phyloP scores from a whole-genome alignment of 2,888 invertebrate genomes.

The Spodoptera picta region DNA sequence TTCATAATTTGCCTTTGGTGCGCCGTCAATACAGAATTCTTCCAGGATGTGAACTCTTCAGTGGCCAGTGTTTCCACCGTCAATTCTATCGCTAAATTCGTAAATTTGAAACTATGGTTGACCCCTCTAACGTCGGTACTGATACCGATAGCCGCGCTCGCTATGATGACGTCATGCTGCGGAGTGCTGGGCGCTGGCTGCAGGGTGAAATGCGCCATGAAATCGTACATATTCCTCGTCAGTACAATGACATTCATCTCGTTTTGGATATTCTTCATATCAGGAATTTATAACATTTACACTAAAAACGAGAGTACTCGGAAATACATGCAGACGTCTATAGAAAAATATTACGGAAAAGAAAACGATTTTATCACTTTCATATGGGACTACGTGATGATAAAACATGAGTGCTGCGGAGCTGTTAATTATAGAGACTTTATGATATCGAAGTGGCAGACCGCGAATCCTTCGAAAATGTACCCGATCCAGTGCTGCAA shows the following conservation, averaged over 20 bases:
- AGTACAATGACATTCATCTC: slow-evolving; percentile 66
- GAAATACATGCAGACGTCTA: slow-evolving; percentile 62
- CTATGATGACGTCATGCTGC: slow-evolving; percentile 80
- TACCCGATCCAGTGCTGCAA: slow-evolving; percentile 80
- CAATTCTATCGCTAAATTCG: slow-evolving; percentile 70
- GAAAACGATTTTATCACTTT: slow-evolving; percentile 76
- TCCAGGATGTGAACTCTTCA: slow-evolving; percentile 79
- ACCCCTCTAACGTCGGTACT: slow-evolving; percentile 76
- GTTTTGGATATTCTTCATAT: slow-evolving; percentile 78
- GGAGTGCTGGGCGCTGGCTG: slow-evolving; percentile 82
- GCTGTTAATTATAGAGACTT: slow-evolving; percentile 74
- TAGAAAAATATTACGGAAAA: slow-evolving; percentile 73
- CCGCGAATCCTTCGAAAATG: slow-evolving; percentile 61
- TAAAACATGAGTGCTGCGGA: slow-evolving; percentile 80
- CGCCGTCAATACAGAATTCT: slow-evolving; percentile 76
- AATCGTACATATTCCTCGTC: slow-evolving; percentile 78
- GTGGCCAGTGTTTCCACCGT: slow-evolving; percentile 77
- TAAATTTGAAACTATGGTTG: slow-evolving; percentile 76
- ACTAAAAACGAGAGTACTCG: slow-evolving; percentile 69
- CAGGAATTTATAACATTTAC: slow-evolving; percentile 78
- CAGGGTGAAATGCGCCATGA: slow-evolving; percentile 78
- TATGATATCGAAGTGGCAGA: slow-evolving; percentile 71
- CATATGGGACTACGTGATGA: slow-evolving; percentile 78
- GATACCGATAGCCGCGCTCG: slow-evolving; percentile 68
- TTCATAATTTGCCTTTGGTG: slow-evolving; percentile 79